Evolutionary conservation across 1,140 invertebrate genomes (phyloP), one percentile per base, ranked within the genome.

Genomic region (Lycorma delicatula): DNA sequence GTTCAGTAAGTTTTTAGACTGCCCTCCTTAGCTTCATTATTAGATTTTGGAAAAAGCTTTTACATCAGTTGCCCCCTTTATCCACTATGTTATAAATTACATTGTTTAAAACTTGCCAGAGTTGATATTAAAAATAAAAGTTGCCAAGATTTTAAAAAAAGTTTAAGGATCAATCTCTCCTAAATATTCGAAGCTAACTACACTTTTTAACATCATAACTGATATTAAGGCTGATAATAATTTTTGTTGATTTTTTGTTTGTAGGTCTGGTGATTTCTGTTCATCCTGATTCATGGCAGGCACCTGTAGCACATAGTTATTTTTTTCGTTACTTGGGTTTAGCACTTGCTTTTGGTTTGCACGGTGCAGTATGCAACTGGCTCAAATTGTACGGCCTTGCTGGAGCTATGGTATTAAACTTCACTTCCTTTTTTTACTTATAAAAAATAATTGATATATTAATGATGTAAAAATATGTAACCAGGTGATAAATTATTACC

Each of bases 211-310:
- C n/a, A n/a, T n/a, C n/a, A n/a, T n/a, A n/a, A n/a, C n/a, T n/a
- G n/a, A n/a, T n/a, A n/a, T n/a, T n/a, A n/a, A n/a, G n/a, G n/a
- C n/a, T n/a, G n/a, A n/a, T n/a, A n/a, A n/a, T n/a, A n/a, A n/a
- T n/a, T n/a, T 26, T n/a, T 3, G 12, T 27, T 48, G 2, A 50
- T 51, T 46, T 50, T 55, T 38, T 46, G 26, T 49, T 71, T 71
- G 12, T 64, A 77, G 75, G 72, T 28, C 62, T 76, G 44, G 50
- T 76, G 28, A 72, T 74, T 11, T 64, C 66, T 1, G 60, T 71
- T 13, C 75, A 74, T 57, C 64, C 68, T 0, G 74, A 77, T 50
- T 66, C 68, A 36, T 77, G 74, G 73, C 72, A 74, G 62, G 65
- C 69, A 11, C 68, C 75, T 1, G 71, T 77, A 56, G 72, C 73